A percentile compares a stretch with the other conserved stretches of the same genome.
Conservation (phyloP, 2,113 vertebrate genomes). For the Coptodon rendalli region DNA sequence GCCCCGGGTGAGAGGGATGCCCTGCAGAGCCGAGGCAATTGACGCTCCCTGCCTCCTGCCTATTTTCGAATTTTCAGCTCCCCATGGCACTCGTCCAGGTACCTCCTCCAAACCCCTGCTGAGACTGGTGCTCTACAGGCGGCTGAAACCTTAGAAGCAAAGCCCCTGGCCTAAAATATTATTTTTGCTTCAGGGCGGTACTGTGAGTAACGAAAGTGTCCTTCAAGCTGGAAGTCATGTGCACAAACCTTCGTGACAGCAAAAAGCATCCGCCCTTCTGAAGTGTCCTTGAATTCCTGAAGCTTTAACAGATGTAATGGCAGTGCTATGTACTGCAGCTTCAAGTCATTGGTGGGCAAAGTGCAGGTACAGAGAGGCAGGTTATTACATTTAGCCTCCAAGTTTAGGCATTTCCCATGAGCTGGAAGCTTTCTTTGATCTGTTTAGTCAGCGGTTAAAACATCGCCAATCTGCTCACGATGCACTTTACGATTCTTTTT, state of each 20-base stretch:
- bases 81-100: conserved; percentile 47
- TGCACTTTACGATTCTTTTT: background rate
- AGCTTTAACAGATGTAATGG: conserved; percentile 13
- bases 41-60: conserved; percentile 43
- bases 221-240: conserved; percentile 24
- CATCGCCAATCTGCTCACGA: background rate
- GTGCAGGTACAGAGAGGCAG: conserved; percentile 16
- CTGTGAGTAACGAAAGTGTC: conserved; percentile 22
- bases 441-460: background rate
- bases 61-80: conserved; percentile 57
- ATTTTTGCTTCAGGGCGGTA: conserved; percentile 30
- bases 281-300: conserved; percentile 33
- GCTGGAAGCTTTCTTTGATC: conserved; percentile 1
- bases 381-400: conserved; percentile 20
- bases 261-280: conserved; percentile 22
- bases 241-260: conserved; percentile 19
- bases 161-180: conserved; percentile 24
- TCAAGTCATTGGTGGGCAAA: conserved; percentile 7
- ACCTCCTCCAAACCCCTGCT: conserved; percentile 39
- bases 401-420: background rate
- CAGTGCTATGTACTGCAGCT: background rate
- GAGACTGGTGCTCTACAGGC: conserved; percentile 33
- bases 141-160: conserved; percentile 54
- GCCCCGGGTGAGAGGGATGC: conserved; percentile 15
- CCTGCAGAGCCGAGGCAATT: conserved; percentile 46